A percentile compares a stretch with the other conserved stretches of the same genome.
Evolutionary conservation across 2,113 vertebrate genomes (phyloP).

Genomic region (Sylvilagus bachmani): DNA sequence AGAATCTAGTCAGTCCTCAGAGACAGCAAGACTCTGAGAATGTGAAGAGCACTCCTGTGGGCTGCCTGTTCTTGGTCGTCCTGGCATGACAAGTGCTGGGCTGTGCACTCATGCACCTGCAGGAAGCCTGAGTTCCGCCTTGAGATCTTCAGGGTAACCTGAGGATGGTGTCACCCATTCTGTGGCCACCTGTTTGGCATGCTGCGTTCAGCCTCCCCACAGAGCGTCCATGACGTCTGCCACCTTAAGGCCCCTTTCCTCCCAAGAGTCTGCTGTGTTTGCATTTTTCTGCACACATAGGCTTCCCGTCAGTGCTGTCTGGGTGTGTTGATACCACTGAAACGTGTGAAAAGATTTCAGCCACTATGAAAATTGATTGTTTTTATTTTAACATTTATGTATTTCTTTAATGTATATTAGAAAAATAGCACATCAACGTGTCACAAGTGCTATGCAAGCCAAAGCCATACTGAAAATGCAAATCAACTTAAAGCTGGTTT

Average conservation of each 20-base stretch:
- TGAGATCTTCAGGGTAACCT: not conserved
- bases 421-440: not conserved
- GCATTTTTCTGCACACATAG: not conserved
- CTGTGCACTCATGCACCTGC: not conserved
- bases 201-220: no score
- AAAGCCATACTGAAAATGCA: not conserved
- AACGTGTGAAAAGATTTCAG: not conserved
- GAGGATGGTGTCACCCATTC: not conserved
- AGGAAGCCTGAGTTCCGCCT: not conserved
- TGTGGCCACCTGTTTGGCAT: not conserved
- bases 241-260: not conserved
- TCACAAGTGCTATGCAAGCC: not conserved
- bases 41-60: not conserved
- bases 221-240: not conserved
- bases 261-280: not conserved
- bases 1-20: not conserved
- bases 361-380: not conserved
- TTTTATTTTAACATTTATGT: not conserved
- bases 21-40: not conserved
- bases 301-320: not conserved
- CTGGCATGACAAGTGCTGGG: fast-evolving
- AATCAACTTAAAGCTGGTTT: slow-evolving; percentile 1
- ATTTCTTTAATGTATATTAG: not conserved
- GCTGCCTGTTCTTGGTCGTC: not conserved
- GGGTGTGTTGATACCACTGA: not conserved